Conservation (phyloP, 2,113 vertebrate genomes). For the Tamias sibiricus region DNA sequence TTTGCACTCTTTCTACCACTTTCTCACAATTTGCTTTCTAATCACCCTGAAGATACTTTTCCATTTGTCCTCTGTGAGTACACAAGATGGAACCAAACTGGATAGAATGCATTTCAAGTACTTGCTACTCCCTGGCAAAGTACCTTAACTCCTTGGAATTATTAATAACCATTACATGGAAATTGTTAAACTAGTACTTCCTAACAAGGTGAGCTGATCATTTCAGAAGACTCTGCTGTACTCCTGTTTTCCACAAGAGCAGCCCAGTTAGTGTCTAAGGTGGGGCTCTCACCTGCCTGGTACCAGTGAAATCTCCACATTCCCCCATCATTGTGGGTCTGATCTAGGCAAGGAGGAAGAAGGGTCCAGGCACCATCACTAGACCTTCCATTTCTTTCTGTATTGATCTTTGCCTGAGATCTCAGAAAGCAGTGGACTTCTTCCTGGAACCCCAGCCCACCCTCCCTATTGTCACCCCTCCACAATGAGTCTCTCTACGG, state of each 20-base stretch:
- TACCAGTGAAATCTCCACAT: not conserved
- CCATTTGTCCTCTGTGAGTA: not conserved
- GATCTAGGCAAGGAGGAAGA: not conserved
- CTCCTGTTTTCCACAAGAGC: not conserved
- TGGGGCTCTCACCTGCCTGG: not conserved
- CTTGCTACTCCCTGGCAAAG: not conserved
- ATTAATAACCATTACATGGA: not conserved
- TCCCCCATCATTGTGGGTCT: not conserved
- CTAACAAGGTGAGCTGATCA: not conserved
- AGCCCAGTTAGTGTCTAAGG: not conserved
- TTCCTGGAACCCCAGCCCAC: not conserved
- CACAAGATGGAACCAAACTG: not conserved
- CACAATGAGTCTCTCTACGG: not conserved
- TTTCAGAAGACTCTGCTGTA: not conserved
- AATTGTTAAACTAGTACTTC: not conserved
- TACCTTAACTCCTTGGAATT: not conserved
- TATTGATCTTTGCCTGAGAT: not conserved
- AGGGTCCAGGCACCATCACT: not conserved
- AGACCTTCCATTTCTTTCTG: not conserved
- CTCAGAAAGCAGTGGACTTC: not conserved
- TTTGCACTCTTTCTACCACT: not conserved
- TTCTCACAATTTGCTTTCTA: not conserved
- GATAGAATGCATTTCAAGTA: not conserved
- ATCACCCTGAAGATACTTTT: not conserved
- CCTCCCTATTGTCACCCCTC: not conserved